Base-by-base conservation (phyloP, 2,888 invertebrate species). In the Agrotis clavis region DNA sequence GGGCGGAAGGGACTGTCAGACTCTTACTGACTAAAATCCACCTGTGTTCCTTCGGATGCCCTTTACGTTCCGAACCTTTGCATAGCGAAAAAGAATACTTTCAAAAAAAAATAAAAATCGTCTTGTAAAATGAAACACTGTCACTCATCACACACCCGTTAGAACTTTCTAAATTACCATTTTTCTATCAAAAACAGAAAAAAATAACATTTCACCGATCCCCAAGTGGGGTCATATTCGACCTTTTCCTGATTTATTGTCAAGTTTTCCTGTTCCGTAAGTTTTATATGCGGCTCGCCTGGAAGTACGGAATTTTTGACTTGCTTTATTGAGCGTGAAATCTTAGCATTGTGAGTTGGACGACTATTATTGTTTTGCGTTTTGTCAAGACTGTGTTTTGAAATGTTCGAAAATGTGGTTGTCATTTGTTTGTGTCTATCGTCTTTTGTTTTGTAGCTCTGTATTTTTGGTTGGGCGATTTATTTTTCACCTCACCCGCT, bases 181-280 rank as follows among this genome's bases (percentile, higher is more conserved):
- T 73, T 74, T 79, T 80, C 74, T 78, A 81, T 83, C 71, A 82
- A 87, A 87, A 82, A 79, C 48, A 72, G 62, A 71, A 74, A 82
- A 87, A 87, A 86, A 83, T 67, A 86, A 74, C 86, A 88, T 87
- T 86, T 86, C 79, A 79, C 86, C 82, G 88, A 86, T 90, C 90
- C 92, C 91, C 83, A 63, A 79, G 78, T 86, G 92, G 87, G 91
- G 90, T 74, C 89, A 91, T 90, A 91, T 92, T 92, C 92, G 92
- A 92, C 94, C 93, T 93, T 93, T 93, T 90, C 89, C 85, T 94
- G 95, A 95, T 95, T 95, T 95, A 95, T 94, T 84, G 90, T 86
- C 88, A 90, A 91, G 87, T 90, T 91, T 90, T 90, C 91, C 90
- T 86, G 89, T 87, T 88, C 82, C 86, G 88, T 88, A 92, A 94